Percentiles rank a stretch among this genome's conserved stretches.
phyloP scores from a whole-genome alignment of 2,888 invertebrate genomes.

The Apomyelois bistriatella region DNA sequence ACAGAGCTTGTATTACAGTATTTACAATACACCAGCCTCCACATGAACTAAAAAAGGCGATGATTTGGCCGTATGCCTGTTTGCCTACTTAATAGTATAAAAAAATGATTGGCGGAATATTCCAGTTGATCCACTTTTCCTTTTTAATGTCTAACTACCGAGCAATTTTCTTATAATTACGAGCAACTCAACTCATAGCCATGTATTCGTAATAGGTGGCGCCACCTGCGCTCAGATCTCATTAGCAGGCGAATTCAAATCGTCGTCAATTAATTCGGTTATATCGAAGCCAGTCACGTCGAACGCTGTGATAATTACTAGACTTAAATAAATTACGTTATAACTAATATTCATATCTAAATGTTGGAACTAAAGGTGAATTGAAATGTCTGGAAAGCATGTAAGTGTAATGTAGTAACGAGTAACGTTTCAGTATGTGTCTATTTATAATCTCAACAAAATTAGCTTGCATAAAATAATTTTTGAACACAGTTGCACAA shows the following conservation, averaged over 20 bases:
- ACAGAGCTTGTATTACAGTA: too few species aligned
- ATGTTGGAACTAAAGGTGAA: conserved; percentile 11
- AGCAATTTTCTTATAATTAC: not conserved
- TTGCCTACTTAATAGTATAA: too few species aligned
- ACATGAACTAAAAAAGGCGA: too few species aligned
- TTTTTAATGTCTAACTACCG: not conserved
- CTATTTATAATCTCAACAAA: too few species aligned
- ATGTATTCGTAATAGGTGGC: conserved; percentile 37
- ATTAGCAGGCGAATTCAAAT: conserved; percentile 46
- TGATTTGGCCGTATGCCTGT: too few species aligned
- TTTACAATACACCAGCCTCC: too few species aligned
- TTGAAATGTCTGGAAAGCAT: not conserved
- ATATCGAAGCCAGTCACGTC: conserved; percentile 35
- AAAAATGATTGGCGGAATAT: too few species aligned
- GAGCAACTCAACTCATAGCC: conserved; percentile 13
- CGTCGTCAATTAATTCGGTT: conserved; percentile 43
- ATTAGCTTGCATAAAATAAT: too few species aligned
- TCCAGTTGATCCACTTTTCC: too few species aligned
- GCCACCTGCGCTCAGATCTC: conserved; percentile 43
- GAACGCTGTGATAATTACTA: conserved; percentile 24
- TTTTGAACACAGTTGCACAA: too few species aligned
- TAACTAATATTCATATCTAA: conserved; percentile 13
- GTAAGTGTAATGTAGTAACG: not conserved
- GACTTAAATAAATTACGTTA: conserved; percentile 13
- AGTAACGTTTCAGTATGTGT: too few species aligned